These are phyloP conservation scores for Chromoteleia sp. DNA, from an alignment of 2,888 invertebrate genomes.

Conservation along the genomic window DNA sequence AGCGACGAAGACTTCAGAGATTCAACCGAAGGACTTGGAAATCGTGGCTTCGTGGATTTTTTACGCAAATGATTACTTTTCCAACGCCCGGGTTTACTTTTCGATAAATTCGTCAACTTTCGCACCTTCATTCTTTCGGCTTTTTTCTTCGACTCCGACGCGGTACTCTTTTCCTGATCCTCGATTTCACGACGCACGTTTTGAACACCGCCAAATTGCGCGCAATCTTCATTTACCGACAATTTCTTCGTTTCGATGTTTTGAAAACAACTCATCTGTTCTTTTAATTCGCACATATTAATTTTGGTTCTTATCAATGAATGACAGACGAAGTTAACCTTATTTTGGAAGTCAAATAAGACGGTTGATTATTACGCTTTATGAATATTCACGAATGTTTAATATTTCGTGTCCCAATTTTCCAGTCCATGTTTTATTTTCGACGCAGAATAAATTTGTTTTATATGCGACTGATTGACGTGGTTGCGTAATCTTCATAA, in stretches of 20 bases:
- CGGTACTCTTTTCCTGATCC: conserved; percentile 1
- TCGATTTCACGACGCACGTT: background rate
- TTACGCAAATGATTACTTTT: background rate
- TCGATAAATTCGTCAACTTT: background rate
- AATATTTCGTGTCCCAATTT: background rate
- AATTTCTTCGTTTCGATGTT: background rate
- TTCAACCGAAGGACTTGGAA: conserved; percentile 5
- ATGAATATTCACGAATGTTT: conserved; percentile 30
- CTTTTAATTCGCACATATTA: conserved; percentile 7
- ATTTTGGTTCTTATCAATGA: conserved; percentile 1
- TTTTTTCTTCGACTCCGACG: conserved; percentile 6
- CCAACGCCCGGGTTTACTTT: background rate
- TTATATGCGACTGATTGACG: conserved; percentile 13
- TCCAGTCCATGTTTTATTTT: conserved; percentile 1
- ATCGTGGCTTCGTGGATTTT: background rate
- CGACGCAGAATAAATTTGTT: background rate
- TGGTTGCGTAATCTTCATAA: conserved; percentile 22
- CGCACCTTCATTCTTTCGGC: background rate
- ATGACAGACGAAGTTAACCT: conserved; percentile 33
- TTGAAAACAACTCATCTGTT: background rate
- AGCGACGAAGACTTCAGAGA: conserved; percentile 8
- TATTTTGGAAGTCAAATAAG: conserved; percentile 18
- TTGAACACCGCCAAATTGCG: background rate
- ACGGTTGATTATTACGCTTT: conserved; percentile 11
- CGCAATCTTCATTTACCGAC: background rate